These are phyloP conservation scores for Pocota personata DNA, from an alignment of 2,888 invertebrate genomes.

Conservation along the genomic window DNA sequence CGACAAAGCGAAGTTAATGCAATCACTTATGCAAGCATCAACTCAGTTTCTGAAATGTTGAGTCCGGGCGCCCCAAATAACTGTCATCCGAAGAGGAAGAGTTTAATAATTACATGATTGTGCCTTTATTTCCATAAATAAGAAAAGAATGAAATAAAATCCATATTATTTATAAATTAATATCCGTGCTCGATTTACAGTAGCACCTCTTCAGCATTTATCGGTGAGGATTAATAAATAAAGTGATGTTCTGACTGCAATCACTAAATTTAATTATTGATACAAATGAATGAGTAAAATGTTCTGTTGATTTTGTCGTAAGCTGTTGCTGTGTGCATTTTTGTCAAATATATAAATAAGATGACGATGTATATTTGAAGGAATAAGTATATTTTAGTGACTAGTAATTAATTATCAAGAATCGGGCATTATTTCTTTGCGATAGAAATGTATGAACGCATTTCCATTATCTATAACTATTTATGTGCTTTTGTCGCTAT, in stretches of 20 bases:
- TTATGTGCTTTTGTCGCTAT: no score
- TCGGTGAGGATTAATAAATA: conserved; percentile 59
- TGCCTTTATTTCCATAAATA: conserved; percentile 6
- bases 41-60: background rate
- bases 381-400: no score
- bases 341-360: conserved; percentile 13
- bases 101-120: conserved; percentile 7
- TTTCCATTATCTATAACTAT: no score
- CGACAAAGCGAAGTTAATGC: conserved; percentile 50
- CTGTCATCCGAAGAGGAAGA: background rate
- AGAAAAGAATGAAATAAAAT: conserved; percentile 27
- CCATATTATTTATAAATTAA: conserved; percentile 55
- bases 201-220: conserved; percentile 20
- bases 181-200: conserved; percentile 41
- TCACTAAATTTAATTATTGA: conserved; percentile 38
- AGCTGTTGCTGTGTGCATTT: background rate
- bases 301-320: background rate
- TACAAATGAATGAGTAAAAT: background rate
- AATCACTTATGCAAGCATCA: conserved; percentile 56
- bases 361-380: background rate
- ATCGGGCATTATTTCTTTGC: no score
- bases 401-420: no score
- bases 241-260: conserved; percentile 59
- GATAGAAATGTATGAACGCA: no score
- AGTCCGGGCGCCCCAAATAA: background rate